These are phyloP conservation scores for Acronicta psi DNA, from an alignment of 2,888 invertebrate species.

Conservation along the genomic window DNA sequence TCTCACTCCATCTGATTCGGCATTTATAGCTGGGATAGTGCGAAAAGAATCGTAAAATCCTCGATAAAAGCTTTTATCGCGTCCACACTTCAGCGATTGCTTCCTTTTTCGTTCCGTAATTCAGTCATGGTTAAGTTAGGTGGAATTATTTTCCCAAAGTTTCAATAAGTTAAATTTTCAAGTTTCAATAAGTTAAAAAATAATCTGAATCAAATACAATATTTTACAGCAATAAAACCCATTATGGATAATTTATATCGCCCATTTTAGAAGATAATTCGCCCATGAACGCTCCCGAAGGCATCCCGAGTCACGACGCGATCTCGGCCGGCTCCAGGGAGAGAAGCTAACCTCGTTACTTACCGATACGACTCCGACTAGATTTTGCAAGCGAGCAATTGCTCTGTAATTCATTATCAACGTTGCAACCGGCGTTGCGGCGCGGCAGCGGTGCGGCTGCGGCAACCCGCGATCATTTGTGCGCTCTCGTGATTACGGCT, in stretches of 20 bases:
- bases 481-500: conserved; percentile 76
- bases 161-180: conserved; percentile 63
- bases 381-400: conserved; percentile 84
- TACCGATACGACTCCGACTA: conserved; percentile 73
- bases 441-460: conserved; percentile 35
- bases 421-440: conserved; percentile 66
- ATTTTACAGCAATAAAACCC: conserved; percentile 79
- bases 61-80: conserved; percentile 81
- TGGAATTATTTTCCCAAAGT: conserved; percentile 40
- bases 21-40: conserved; percentile 82
- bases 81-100: conserved; percentile 74
- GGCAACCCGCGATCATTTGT: conserved; percentile 70
- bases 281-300: conserved; percentile 80
- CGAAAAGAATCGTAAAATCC: conserved; percentile 80
- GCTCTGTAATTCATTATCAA: conserved; percentile 82
- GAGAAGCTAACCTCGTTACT: conserved; percentile 80
- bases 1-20: conserved; percentile 81
- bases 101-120: conserved; percentile 75
- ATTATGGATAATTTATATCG: conserved; percentile 81
- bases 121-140: conserved; percentile 58
- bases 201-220: conserved; percentile 69
- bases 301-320: conserved; percentile 79
- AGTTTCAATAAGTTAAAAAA: conserved; percentile 66
- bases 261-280: conserved; percentile 81
- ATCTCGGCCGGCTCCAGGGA: conserved; percentile 64